Evolutionary conservation across 2,113 vertebrate species (phyloP), one percentile per base, ranked within the genome.

Genomic region (Callospermophilus lateralis): DNA sequence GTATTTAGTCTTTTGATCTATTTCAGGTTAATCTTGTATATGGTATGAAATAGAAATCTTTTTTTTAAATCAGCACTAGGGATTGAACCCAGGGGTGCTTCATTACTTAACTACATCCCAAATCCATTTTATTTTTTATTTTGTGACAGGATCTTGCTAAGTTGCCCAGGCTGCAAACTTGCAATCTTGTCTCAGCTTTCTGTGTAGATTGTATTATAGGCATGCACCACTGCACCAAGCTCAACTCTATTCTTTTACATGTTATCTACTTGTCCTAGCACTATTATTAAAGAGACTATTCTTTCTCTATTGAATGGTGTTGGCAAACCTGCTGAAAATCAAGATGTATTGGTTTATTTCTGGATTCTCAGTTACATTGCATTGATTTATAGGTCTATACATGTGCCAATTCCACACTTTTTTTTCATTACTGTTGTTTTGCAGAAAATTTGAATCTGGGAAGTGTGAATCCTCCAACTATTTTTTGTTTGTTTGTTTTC

Each of bases 391-490:
- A 37, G 42, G 48, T 72, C 32, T 79, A 30, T 34, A 12, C 12
- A 83, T 81, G 83, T 83, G 68, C 78, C 68, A 90, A 19, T 68
- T 70, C 12, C 63, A 94, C 32, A 78, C 24, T 17, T 53, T 53
- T 53, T 51, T 51, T 85, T 95, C 15, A 89, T 63, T 80, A 70
- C n/a, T 68, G 30, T 81, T 7, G 51, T 20, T 78, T 78, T 77
- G 30, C 83, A 74, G n/a, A 45, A 86, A 45, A 73, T 68, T 79
- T 68, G 11, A 79, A 79, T n/a, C 32, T 70, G 63, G 37, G 32
- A 80, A 81, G 51, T 93, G 26, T 94, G 67, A 94, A 63, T 73
- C 16, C 67, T 74, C 37, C 45, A 84, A 94, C 48, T 76, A 65
- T 84, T 7, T 48, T 84, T 55, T 55, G 55, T 55, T 55, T 55